Base-by-base conservation (phyloP, 2,797 vertebrate genomes). In the Nothura maculosa region DNA sequence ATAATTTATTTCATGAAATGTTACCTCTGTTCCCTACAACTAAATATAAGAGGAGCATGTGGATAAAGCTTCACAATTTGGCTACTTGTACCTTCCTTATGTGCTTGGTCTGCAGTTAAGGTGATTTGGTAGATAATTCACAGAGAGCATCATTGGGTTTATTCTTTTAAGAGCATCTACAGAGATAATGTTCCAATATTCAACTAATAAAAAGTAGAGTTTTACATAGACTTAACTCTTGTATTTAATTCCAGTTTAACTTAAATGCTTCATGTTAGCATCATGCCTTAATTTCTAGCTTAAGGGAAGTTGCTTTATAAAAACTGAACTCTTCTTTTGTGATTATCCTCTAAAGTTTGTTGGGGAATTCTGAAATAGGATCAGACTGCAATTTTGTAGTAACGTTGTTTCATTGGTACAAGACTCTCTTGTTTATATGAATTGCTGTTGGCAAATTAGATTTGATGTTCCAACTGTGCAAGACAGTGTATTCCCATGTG, bases 41-140 rank as follows among this genome's bases (percentile, higher is more conserved):
- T 63, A 17, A 57, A 40, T 43, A 11, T 1, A 66, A 77, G 82
- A 32, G 8, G 5, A 27, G 43, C 6, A 30, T 4, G 3, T 0
- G 3, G 83, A 34, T 2, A 36, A 25, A 22, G 11, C 72, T 85
- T 68, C 14, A 28, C 43, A 7, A n/a, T 80, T 5, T 90, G 40
- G 22, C 57, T 64, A 61, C 24, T 64, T 57, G 70, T 66, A 19
- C 57, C 6, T 58, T 25, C n/a, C 32, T 0, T 28, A 24, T 80
- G 30, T 70, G 30, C 52, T 69, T 52, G 25, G 19, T 63, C 62
- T 81, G 48, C 22, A 85, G 55, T 78, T 8, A 73, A 69, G 68
- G 25, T 61, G 38, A 50, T 92, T 83, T 17, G 34, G n/a, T 7
- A 52, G 75, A 13, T 60, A 79, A 92, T 87, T 90, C 87, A 75